Base-by-base conservation (phyloP, 1,140 invertebrate species). In the Aethina tumida region DNA sequence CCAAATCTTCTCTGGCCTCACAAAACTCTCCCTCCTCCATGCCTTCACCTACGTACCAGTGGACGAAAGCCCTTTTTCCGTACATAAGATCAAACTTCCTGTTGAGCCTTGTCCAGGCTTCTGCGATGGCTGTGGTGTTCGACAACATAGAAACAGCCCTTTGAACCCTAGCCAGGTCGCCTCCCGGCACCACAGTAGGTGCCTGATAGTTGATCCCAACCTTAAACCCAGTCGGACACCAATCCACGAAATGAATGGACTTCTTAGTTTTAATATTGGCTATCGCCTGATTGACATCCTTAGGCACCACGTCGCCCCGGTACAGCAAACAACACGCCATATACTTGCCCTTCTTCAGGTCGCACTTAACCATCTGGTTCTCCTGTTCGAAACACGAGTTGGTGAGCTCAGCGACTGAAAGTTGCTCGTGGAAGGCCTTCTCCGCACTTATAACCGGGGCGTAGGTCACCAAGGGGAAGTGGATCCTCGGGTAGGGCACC, bases 11-110 rank as follows among this genome's bases (percentile, higher is more conserved):
- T n/a, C n/a, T 55, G 9, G 84, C 81, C 49, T 84, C 80, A 5
- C 67, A 41, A 44, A 77, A 75, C 53, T 78, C 75, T 5, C 68
- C 70, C 61, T 86, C 81, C 59, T 86, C 82, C 69, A 85, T 73
- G 36, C 82, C 81, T 70, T 84, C 82, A 4, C 78, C 78, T 5
- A 86, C 64, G 52, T 76, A 84, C 63, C 79, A 81, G 60, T 84
- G 81, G 5, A 84, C 71, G 55, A 84, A 84, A 3, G 80, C 79
- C 28, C 76, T 59, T 58, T 81, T 82, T 14, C 69, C 61, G 45
- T 74, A 81, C 78, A 84, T 81, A 6, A 79, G 44, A 33, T 76
- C 73, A 55, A 79, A 84, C 50, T 85, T 85, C 43, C 70, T 68
- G 38, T 69, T 67, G 1, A 85, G 55, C 33, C 71, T 67, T 19